Base-by-base conservation (phyloP, 2,888 invertebrate genomes). In the Orgyia antiqua region DNA sequence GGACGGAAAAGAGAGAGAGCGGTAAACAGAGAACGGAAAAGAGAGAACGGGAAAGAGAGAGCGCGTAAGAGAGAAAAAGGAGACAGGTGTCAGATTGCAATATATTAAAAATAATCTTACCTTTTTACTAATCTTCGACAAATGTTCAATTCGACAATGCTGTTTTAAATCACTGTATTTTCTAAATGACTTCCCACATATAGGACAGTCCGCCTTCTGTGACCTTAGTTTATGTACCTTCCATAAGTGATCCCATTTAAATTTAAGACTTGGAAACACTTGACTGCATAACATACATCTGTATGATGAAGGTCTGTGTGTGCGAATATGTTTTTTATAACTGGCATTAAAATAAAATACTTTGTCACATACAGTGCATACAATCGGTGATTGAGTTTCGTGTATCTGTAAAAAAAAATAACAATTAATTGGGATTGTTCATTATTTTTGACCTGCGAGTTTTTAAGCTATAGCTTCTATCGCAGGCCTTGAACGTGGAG, bases 201-300 rank as follows among this genome's bases (percentile, higher is more conserved):
- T 8, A 0, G 64, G 66, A 15, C 77, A 78, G 33, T 77, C 77
- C 0, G 68, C 70, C 0, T 41, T 29, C 0, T 45, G 18, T 0
- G 51, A 64, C 1, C 68, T 29, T 1, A 58, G 46, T 2, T 57
- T 45, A 13, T 77, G 76, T 0, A 34, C 43, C 0, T 39, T 7
- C 77, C 76, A 76, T 44, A 57, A 37, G 15, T 79, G 79, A 2
- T 72, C 65, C 73, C 72, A 73, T 31, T 66, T 69, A 0, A 39
- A 23, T 8, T 49, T 56, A 1, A 63, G 1, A 0, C 31, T 13
- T 0, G 0, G 0, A 20, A 68, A 71, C 0, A 20, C 17, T 0
- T 23, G 1, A 0, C 32, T 26, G 37, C 79, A 79, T 0, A 51
- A 18, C 0, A 12, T 4, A 19, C 78, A 78, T 0, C 15, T 25